phyloP scores from a whole-genome alignment of 2,113 vertebrate genomes.

The Typhlomys cinereus region DNA sequence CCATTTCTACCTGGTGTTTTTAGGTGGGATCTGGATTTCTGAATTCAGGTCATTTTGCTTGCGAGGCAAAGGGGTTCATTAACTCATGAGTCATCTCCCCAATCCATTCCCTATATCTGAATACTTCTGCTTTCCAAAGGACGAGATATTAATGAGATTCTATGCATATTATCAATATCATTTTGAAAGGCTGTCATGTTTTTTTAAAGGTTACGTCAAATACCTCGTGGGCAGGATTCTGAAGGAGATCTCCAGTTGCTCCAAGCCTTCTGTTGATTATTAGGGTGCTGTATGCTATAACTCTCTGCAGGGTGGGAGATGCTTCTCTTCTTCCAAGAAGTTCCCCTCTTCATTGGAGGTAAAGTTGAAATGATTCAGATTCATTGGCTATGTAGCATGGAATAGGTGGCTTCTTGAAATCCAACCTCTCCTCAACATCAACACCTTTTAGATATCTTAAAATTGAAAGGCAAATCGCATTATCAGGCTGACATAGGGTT shows the following conservation, averaged over 20 bases:
- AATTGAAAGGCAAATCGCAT: background rate
- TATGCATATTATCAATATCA: background rate
- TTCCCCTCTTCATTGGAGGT: background rate
- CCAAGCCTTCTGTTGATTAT: background rate
- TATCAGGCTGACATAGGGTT: background rate
- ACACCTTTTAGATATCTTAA: background rate
- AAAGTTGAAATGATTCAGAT: background rate
- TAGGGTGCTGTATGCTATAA: background rate
- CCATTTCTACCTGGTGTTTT: too few species aligned
- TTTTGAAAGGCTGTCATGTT: background rate
- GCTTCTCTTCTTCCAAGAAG: background rate
- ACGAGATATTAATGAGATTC: background rate
- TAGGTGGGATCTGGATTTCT: too few species aligned
- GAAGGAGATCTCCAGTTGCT: background rate
- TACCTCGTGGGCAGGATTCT: background rate
- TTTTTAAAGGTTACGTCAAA: background rate
- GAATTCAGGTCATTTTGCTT: too few species aligned
- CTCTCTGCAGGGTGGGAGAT: background rate
- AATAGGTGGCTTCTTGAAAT: background rate
- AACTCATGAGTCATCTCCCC: too few species aligned
- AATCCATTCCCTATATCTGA: background rate
- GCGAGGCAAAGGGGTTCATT: too few species aligned
- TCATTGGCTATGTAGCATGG: background rate
- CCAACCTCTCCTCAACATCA: background rate
- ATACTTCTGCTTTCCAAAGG: slow-evolving; percentile 12